These are phyloP conservation scores for Halcyon malimbica DNA, from an alignment of 2,113 vertebrate species.

Conservation along the genomic window DNA sequence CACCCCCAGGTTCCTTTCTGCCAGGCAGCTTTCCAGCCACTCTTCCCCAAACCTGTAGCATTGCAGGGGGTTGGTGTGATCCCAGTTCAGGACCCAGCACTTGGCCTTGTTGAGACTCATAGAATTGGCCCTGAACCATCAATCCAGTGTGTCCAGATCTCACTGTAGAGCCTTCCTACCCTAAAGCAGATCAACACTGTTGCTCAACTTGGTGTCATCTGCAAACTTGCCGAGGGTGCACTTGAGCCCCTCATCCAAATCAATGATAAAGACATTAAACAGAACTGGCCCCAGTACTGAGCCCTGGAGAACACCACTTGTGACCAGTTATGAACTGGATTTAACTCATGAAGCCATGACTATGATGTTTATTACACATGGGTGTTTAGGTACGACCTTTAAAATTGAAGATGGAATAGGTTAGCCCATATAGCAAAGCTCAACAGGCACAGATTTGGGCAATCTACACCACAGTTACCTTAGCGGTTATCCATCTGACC, in stretches of 20 bases:
- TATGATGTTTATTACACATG: neutral
- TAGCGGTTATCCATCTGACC: neutral
- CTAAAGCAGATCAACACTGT: neutral
- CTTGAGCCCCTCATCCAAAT: neutral
- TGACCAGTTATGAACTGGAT: neutral
- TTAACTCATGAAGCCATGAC: neutral
- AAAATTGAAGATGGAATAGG: neutral
- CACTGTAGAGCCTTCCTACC: neutral
- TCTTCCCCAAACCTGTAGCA: neutral
- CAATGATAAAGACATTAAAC: neutral
- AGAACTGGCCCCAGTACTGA: neutral
- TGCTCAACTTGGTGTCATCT: neutral
- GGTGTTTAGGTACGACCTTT: neutral
- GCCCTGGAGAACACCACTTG: neutral
- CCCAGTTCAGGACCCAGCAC: neutral
- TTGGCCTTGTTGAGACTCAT: neutral
- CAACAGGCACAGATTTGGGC: neutral
- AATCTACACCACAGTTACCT: neutral
- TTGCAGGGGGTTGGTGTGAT: neutral
- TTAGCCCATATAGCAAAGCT: neutral
- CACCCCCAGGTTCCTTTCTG: neutral
- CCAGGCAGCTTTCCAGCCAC: neutral
- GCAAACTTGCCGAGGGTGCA: neutral
- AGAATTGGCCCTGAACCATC: neutral
- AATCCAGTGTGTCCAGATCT: neutral